Conservation (phyloP, 2,888 invertebrate genomes). For the Rosalia funebris region DNA sequence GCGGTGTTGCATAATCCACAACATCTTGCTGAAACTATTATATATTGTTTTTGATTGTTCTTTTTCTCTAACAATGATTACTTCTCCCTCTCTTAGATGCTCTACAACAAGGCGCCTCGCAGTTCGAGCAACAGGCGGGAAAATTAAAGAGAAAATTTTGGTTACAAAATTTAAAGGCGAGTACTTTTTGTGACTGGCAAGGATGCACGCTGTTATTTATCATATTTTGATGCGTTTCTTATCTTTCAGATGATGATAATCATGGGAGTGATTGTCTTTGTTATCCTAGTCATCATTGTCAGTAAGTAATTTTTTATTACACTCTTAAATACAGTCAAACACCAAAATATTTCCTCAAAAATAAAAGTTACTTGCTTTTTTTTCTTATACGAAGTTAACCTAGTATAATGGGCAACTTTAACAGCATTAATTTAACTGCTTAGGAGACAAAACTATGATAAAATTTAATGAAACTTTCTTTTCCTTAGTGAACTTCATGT, state of each 20-base stretch:
- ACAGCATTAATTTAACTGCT: background rate
- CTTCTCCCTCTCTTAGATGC: slow-evolving; percentile 82
- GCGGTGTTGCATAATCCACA: too few relatives aligned
- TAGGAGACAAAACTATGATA: background rate
- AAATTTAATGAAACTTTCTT: slow-evolving; percentile 47
- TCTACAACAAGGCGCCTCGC: slow-evolving; percentile 91
- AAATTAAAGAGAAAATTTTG: slow-evolving; percentile 96
- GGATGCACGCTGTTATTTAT: slow-evolving; percentile 6
- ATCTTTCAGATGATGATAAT: slow-evolving; percentile 93
- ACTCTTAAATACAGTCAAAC: slow-evolving; percentile 10
- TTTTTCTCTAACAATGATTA: too few relatives aligned
- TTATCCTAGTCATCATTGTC: slow-evolving; percentile 84
- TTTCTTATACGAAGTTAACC: too few relatives aligned
- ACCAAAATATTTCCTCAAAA: too few relatives aligned
- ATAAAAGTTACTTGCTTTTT: too few relatives aligned
- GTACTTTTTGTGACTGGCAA: slow-evolving; percentile 15
- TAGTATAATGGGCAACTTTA: too few relatives aligned
- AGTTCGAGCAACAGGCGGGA: slow-evolving; percentile 96
- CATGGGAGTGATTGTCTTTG: slow-evolving; percentile 84
- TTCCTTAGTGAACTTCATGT: slow-evolving; percentile 64
- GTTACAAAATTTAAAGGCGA: slow-evolving; percentile 92
- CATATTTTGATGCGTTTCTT: slow-evolving; percentile 1
- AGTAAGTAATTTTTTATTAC: slow-evolving; percentile 69
- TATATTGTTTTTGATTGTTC: too few relatives aligned
- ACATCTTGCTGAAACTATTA: too few relatives aligned